These are phyloP conservation scores for Chlamydotis undulata DNA, from an alignment of 2,113 vertebrate genomes.

Conservation along the genomic window DNA sequence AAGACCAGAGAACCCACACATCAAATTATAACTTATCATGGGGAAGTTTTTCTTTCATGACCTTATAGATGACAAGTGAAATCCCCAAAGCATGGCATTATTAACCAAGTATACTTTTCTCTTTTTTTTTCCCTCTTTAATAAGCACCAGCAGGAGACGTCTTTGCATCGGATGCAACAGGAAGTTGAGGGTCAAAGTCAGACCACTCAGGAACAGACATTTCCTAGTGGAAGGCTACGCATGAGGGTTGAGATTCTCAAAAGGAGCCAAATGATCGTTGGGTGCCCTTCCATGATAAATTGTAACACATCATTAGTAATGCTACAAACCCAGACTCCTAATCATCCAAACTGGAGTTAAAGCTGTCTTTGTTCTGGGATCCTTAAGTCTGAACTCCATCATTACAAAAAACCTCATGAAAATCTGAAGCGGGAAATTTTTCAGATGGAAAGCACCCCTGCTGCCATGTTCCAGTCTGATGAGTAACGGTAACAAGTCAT, in stretches of 20 bases:
- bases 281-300: not conserved
- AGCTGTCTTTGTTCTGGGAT: slow-evolving; percentile 26
- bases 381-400: not conserved
- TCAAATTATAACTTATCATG: not conserved
- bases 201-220: slow-evolving; percentile 21
- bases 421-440: not conserved
- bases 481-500: not conserved
- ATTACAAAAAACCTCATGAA: not conserved
- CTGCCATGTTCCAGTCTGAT: not conserved
- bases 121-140: not conserved
- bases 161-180: not conserved
- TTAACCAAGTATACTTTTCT: slow-evolving; percentile 10
- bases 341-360: slow-evolving; percentile 3
- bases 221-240: slow-evolving; percentile 46
- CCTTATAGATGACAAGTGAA: slow-evolving; percentile 11
- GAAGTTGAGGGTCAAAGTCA: slow-evolving; percentile 35
- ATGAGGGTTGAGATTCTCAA: not conserved
- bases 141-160: slow-evolving; percentile 38
- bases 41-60: slow-evolving; percentile 14
- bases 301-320: slow-evolving; percentile 12
- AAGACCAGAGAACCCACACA: slow-evolving; percentile 23
- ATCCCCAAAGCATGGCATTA: slow-evolving; percentile 34
- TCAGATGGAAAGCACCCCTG: not conserved
- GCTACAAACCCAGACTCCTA: not conserved
- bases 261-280: not conserved